Evolutionary conservation across 2,113 vertebrate genomes (phyloP), one percentile per base, ranked within the genome.

Genomic region (Callipepla californica): DNA sequence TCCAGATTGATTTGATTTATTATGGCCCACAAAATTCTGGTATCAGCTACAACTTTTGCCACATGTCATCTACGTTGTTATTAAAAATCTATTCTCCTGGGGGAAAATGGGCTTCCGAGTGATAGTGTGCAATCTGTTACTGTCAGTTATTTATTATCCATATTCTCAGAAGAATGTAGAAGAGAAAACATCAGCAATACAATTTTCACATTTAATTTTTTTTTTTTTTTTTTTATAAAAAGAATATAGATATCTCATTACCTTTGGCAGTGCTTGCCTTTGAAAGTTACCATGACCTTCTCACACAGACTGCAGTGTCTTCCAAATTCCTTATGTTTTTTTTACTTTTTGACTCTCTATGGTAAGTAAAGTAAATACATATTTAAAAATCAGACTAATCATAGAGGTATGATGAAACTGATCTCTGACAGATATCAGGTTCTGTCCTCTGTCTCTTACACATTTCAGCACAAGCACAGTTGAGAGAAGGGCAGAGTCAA

Each of bases 51-150:
- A 95, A 92, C 93, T 96, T 97, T 96, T 22, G 68, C 97, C 96
- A 95, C 95, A 65, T 97, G 98, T 98, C 98, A 97, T 97, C 96
- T 80, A 47, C 50, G 78, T 95, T 95, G 95, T 97, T 98, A 98
- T 97, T 98, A 98, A 98, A 98, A 98, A 97, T 97, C 97, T 96
- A 82, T 98, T 96, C 96, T 97, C 96, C 67, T 50, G 94, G 91
- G 94, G 92, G 90, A 86, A 95, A 91, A 95, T 94, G 86, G 84
- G 81, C 88, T 96, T 89, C 92, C 8, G 6, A 80, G 87, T 93
- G 95, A 97, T 96, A 97, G 79, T 20, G 68, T 91, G 92, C 97
- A 97, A 98, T 98, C 95, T 96, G 95, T 97, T 97, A 96, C 68
- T 97, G 97, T 98, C 97, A 97, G 86, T 96, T 97, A 97, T 92